Conservation (phyloP, 1,140 invertebrate genomes). For the Plectus sambesii region DNA sequence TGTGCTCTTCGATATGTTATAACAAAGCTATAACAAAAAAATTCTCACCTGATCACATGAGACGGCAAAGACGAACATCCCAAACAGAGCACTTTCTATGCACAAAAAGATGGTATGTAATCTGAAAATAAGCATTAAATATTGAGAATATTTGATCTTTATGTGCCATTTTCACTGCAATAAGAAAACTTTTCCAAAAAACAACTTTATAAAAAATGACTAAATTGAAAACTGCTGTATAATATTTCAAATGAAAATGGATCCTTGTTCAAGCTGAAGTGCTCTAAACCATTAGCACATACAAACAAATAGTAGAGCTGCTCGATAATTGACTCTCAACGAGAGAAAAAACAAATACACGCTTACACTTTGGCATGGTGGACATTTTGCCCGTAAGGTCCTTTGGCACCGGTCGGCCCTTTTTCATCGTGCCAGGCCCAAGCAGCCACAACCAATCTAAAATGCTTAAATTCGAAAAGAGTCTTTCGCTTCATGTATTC, state of each 20-base stretch:
- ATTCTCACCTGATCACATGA: constrained; percentile 70
- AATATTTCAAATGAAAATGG: too few species aligned
- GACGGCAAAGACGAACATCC: constrained; percentile 75
- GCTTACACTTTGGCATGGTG: constrained; percentile 36
- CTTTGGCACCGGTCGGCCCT: constrained; percentile 57
- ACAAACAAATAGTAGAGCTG: too few species aligned
- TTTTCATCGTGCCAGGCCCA: constrained; percentile 45
- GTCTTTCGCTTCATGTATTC: too few species aligned
- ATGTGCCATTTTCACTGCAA: too few species aligned
- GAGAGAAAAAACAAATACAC: constrained; percentile 15
- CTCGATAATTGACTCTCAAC: not conserved
- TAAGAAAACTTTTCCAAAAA: too few species aligned
- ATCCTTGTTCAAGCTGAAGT: too few species aligned
- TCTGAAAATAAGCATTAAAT: constrained; percentile 55
- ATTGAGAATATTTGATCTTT: too few species aligned
- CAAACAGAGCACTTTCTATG: constrained; percentile 71
- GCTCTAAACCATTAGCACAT: too few species aligned
- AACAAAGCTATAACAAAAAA: too few species aligned
- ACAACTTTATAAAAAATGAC: too few species aligned
- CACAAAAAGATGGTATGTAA: constrained; percentile 71
- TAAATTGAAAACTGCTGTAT: too few species aligned
- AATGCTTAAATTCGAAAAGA: constrained; percentile 16
- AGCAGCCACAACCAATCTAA: constrained; percentile 31
- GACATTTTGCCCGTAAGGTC: constrained; percentile 60
- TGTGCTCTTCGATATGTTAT: too few species aligned